A percentile compares a stretch with the other conserved stretches of the same genome.
phyloP scores from a whole-genome alignment of 2,113 vertebrate genomes.

The Agapornis roseicollis region DNA sequence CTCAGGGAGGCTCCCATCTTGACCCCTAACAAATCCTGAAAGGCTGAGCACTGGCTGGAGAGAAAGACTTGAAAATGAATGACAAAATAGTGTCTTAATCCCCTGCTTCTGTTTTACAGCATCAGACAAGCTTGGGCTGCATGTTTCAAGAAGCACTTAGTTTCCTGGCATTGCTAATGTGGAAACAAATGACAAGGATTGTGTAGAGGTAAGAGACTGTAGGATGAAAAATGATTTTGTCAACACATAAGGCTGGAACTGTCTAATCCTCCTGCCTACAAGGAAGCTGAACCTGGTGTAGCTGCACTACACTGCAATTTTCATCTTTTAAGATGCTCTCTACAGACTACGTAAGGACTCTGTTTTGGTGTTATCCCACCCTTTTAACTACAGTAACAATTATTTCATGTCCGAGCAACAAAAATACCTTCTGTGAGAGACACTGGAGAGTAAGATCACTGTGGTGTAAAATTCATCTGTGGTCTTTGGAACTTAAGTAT shows the following conservation, averaged over 20 bases:
- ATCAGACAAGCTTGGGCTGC: background rate
- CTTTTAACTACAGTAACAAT: background rate
- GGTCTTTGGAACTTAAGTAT: background rate
- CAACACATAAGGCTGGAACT: background rate
- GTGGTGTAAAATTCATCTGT: background rate
- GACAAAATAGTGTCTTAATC: background rate
- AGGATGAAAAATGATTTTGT: background rate
- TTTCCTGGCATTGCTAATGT: background rate
- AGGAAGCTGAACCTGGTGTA: background rate
- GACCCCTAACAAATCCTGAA: background rate
- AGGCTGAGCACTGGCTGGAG: background rate
- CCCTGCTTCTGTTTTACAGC: background rate
- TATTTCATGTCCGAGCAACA: background rate
- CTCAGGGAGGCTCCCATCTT: background rate
- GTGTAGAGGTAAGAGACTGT: background rate
- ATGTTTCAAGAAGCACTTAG: background rate
- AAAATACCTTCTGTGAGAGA: background rate
- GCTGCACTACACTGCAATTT: background rate
- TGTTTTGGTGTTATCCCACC: background rate
- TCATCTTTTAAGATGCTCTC: background rate
- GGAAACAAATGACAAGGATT: background rate
- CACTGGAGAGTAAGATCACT: background rate
- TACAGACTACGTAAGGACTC: background rate
- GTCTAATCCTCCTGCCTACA: background rate
- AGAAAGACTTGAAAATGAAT: background rate